These are phyloP conservation scores for Gerris lacustris DNA, from an alignment of 2,888 invertebrate genomes.

Conservation along the genomic window DNA sequence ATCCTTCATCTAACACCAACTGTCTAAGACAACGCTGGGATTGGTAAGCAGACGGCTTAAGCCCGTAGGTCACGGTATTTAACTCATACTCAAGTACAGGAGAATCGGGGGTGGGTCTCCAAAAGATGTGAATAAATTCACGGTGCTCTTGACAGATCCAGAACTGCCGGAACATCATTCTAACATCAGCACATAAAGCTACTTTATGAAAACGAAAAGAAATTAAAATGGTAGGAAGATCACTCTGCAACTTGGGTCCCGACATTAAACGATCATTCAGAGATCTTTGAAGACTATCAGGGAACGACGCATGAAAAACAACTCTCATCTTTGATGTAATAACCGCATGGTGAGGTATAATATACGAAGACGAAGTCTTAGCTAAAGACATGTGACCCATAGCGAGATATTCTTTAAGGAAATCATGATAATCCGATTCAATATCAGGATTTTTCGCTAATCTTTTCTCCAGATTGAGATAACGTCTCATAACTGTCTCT, in stretches of 20 bases:
- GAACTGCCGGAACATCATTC: neutral
- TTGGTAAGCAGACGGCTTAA: constrained; percentile 30
- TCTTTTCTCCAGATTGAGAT: constrained; percentile 7
- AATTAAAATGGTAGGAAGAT: constrained; percentile 30
- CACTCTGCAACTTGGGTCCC: constrained; percentile 31
- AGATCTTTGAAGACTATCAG: constrained; percentile 12
- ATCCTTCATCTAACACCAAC: constrained; percentile 24
- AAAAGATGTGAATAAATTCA: constrained; percentile 34
- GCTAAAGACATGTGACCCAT: constrained; percentile 12
- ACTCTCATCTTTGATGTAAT: constrained; percentile 33
- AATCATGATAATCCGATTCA: neutral
- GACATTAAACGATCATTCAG: constrained; percentile 21
- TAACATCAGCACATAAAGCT: neutral
- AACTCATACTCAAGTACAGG: constrained; percentile 35
- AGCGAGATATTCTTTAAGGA: constrained; percentile 5
- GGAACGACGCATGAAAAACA: constrained; percentile 27
- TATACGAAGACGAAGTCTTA: constrained; percentile 32
- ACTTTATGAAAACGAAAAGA: neutral
- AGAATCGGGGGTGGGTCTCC: constrained; percentile 30
- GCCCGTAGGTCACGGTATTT: constrained; percentile 25
- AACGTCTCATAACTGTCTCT: too few relatives aligned
- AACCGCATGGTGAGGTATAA: constrained; percentile 32
- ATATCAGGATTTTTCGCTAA: neutral
- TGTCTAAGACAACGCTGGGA: constrained; percentile 27
- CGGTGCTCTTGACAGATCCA: neutral